Base-by-base conservation (phyloP, 2,888 invertebrate species). In the Heterodera filipjevi region DNA sequence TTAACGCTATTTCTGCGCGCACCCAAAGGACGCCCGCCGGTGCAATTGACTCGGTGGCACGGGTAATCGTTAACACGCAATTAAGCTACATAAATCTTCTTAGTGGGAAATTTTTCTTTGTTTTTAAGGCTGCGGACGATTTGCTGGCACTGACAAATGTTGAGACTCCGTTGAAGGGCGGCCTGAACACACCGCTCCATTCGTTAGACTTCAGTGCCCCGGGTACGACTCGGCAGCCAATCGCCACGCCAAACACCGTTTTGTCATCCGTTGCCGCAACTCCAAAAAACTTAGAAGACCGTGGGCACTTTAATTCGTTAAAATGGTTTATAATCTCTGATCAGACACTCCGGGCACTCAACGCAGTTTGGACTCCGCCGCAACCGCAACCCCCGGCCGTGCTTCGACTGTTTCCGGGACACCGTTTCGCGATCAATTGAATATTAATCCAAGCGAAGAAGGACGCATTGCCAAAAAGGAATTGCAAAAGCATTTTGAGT, bases 71-170 rank as follows among this genome's bases (percentile, higher is more conserved):
- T 12, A 39, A 39, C 6, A 39, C 8, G 39, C 8, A 39, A 10
- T 39, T 39, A n/a, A n/a, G n/a, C n/a, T n/a, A n/a, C n/a, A n/a
- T n/a, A n/a, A n/a, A n/a, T n/a, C n/a, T n/a, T n/a, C n/a, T n/a
- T n/a, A n/a, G 16, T 16, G 46, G 0, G 22, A 16, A 53, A 53
- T 19, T 16, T 19, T n/a, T 27, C n/a, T 5, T n/a, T 22, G 6
- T 1, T 82, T 92, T 94, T 81, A 93, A 96, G 93, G 98, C 98
- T 91, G 98, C 98, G 0, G 96, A 98, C 90, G 98, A 99, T 89
- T 94, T 99, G 89, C 96, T 99, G 95, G 97, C 98, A 0, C 91
- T 99, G 32, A 95, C 95, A 0, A 96, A 98, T 90, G 96, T 96
- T 1, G 98, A 99, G 89, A 99, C 98, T 0, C 98, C 98, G 0